Base-by-base conservation (phyloP, 2,113 vertebrate genomes). In the Gallinago jamesoni region DNA sequence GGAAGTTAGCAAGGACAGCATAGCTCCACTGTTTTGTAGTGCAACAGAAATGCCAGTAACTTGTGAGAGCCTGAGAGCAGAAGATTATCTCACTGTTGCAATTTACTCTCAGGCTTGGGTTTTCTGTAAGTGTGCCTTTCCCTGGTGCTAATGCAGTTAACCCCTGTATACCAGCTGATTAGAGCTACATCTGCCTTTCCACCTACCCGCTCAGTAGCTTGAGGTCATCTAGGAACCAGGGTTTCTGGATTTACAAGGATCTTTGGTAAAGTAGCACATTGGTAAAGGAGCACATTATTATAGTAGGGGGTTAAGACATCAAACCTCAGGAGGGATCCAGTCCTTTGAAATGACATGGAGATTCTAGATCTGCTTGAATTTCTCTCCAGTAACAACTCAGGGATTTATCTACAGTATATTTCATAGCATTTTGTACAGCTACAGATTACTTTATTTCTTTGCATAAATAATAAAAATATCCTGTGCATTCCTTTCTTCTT, bases 401-500 rank as follows among this genome's bases (percentile, higher is more conserved):
- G 45, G 95, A 97, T 96, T 98, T 98, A 90, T 84, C 90, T 94
- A 69, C 25, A 53, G 74, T 37, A 30, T 94, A 96, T 95, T 96
- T 98, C 87, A 96, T 62, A 92, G 85, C 57, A 60, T 92, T 96
- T 92, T 74, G 39, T 86, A 83, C 37, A 87, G 91, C 55, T 91
- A 77, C 53, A 97, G 89, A 96, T 91, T 90, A 73, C 70, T 98
- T 97, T 97, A 94, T 97, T 97, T 96, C 82, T 84, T 93, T 98
- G 96, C 96, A 96, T 97, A 98, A 98, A 95, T 98, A 98, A 97
- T 95, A 97, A 97, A 94, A 72, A 89, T 96, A 82, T 96, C 87
- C 59, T 87, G 73, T 93, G 89, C 18, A 10, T 97, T 96, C 94
- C 6, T 79, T 76, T 80, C 89, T 83, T 87, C 43, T 86, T 78